Conservation (phyloP, 2,113 vertebrate genomes). For the Hiodon alosoides region DNA sequence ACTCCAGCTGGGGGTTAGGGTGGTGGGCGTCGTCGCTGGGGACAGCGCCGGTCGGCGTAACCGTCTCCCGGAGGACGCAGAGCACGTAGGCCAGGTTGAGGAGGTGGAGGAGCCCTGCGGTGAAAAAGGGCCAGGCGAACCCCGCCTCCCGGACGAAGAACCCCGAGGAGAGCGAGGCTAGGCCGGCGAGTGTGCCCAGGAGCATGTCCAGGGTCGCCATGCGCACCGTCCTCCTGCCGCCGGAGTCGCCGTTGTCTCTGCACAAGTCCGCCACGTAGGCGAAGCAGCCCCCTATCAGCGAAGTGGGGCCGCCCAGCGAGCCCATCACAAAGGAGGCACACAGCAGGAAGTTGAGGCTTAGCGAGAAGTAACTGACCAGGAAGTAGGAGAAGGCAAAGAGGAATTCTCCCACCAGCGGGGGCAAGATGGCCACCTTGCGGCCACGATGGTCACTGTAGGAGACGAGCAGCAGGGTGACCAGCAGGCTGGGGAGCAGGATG, state of each 20-base stretch:
- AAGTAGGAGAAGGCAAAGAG: constrained; percentile 45
- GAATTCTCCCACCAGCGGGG: constrained; percentile 62
- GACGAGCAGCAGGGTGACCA: constrained; percentile 67
- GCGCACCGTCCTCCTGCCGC: constrained; percentile 63
- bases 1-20: not conserved
- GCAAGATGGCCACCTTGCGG: constrained; percentile 66
- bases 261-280: constrained; percentile 72
- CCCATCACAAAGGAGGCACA: constrained; percentile 56
- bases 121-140: constrained; percentile 69
- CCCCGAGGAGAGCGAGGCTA: constrained; percentile 69
- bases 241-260: constrained; percentile 37
- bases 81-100: constrained; percentile 66
- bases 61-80: constrained; percentile 61
- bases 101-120: constrained; percentile 45
- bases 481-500: constrained; percentile 63
- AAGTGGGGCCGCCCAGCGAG: constrained; percentile 64
- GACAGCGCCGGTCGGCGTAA: not conserved
- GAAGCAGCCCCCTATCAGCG: constrained; percentile 71
- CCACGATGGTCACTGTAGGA: constrained; percentile 67
- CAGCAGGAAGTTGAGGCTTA: constrained; percentile 61
- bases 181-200: constrained; percentile 63
- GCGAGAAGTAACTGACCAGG: constrained; percentile 54
- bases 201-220: constrained; percentile 73
- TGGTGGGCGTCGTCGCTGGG: not conserved
- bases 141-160: constrained; percentile 65